Conservation (phyloP, 2,113 vertebrate genomes). For the Phycodurus eques region DNA sequence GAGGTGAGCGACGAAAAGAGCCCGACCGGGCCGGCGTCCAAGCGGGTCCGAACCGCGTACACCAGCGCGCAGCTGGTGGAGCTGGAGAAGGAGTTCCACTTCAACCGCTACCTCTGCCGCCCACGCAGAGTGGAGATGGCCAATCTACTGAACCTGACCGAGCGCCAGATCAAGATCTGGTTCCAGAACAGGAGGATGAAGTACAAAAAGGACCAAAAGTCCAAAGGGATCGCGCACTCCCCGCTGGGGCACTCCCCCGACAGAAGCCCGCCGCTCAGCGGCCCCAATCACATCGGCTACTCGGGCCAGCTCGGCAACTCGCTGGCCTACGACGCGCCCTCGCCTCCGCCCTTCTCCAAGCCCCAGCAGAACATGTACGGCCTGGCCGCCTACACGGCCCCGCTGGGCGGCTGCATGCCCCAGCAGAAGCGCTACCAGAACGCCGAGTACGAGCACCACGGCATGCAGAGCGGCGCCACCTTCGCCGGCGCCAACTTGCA, state of each 20-base stretch:
- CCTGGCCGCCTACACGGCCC: conserved; percentile 96
- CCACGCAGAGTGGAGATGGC: conserved; percentile 98
- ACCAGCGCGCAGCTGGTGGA: conserved; percentile 97
- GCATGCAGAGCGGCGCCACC: conserved; percentile 90
- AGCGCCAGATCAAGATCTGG: conserved; percentile 99
- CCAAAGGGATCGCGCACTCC: conserved; percentile 97
- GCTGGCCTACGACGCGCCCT: conserved; percentile 93
- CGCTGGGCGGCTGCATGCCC: conserved; percentile 93
- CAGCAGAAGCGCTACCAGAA: conserved; percentile 97
- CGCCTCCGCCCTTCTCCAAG: conserved; percentile 94
- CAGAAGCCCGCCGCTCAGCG: conserved; percentile 90
- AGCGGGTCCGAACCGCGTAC: conserved; percentile 94
- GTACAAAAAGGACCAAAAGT: conserved; percentile 99
- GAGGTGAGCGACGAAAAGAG: conserved; percentile 97
- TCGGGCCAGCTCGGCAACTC: conserved; percentile 88
- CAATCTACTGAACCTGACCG: conserved; percentile 95
- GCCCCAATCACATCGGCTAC: conserved; percentile 90
- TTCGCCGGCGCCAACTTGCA: conserved; percentile 94
- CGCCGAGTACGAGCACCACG: conserved; percentile 93
- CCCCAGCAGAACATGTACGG: conserved; percentile 98
- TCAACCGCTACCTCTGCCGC: conserved; percentile 96
- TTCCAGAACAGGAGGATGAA: conserved; percentile 99
- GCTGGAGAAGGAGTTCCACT: conserved; percentile 98
- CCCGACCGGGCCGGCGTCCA: conserved; percentile 92
- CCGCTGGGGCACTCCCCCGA: conserved; percentile 96